Conservation (phyloP, 1,140 invertebrate genomes). For the Paralvinella palmiformis region DNA sequence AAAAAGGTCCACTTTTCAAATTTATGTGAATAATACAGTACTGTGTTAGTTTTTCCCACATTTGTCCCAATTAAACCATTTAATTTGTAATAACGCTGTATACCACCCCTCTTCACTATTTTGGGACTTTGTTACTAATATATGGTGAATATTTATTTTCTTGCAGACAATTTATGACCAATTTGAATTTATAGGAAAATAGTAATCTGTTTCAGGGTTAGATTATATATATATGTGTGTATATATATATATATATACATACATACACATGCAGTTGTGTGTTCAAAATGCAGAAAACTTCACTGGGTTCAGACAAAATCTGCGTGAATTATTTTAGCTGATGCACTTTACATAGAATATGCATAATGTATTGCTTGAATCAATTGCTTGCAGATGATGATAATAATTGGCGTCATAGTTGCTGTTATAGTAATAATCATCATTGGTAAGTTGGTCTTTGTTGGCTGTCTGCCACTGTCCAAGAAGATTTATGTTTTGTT, state of each 20-base stretch:
- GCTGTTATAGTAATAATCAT: constrained; percentile 81
- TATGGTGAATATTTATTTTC: too few species aligned
- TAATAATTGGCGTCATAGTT: constrained; percentile 82
- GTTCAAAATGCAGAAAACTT: not conserved
- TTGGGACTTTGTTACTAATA: too few species aligned
- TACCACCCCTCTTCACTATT: too few species aligned
- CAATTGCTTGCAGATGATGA: constrained; percentile 73
- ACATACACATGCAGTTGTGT: not conserved
- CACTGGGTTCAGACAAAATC: not conserved
- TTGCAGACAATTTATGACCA: too few species aligned
- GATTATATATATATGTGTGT: not conserved
- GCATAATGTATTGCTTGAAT: not conserved
- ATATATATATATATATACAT: not conserved
- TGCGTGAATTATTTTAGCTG: not conserved
- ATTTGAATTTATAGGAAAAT: too few species aligned
- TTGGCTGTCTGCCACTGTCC: not conserved
- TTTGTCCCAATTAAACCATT: too few species aligned
- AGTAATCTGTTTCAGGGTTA: not conserved
- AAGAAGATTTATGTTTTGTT: not conserved
- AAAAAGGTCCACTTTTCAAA: too few species aligned
- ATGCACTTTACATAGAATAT: not conserved
- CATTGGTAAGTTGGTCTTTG: constrained; percentile 66
- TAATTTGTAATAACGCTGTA: too few species aligned
- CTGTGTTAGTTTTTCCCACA: too few species aligned
- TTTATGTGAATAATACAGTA: too few species aligned